A percentile compares a stretch with the other conserved stretches of the same genome.
Conservation (phyloP, 2,113 vertebrate genomes). For the Elanoides forficatus region DNA sequence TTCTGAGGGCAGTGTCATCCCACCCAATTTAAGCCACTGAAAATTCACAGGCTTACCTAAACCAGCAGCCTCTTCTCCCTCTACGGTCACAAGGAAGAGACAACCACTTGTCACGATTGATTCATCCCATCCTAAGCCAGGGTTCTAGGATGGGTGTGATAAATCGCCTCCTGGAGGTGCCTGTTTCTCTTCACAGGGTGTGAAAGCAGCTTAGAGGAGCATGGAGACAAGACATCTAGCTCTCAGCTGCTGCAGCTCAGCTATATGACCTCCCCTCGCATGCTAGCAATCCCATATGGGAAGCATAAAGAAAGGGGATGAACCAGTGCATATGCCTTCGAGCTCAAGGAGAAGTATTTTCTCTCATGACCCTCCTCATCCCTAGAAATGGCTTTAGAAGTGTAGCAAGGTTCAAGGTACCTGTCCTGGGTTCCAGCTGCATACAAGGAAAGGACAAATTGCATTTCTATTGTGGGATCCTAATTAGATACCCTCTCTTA, state of each 20-base stretch:
- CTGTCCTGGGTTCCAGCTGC: not conserved
- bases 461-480: not conserved
- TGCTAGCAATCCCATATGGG: no score
- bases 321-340: rapidly evolving
- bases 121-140: not conserved
- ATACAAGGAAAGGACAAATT: not conserved
- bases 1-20: not conserved
- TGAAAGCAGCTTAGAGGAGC: not conserved
- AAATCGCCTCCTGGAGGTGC: not conserved
- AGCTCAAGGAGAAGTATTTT: not conserved
- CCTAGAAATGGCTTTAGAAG: not conserved
- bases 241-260: not conserved
- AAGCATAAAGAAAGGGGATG: not conserved
- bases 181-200: not conserved
- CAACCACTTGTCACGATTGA: not conserved
- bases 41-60: not conserved
- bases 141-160: not conserved
- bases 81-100: not conserved
- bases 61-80: not conserved
- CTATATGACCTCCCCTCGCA: not conserved
- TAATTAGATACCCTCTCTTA: not conserved
- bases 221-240: not conserved
- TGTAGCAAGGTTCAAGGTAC: rapidly evolving
- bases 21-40: not conserved
- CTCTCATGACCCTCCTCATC: not conserved